These are phyloP conservation scores for Cryptops parisi DNA, from an alignment of 2,888 invertebrate species.

Conservation along the genomic window DNA sequence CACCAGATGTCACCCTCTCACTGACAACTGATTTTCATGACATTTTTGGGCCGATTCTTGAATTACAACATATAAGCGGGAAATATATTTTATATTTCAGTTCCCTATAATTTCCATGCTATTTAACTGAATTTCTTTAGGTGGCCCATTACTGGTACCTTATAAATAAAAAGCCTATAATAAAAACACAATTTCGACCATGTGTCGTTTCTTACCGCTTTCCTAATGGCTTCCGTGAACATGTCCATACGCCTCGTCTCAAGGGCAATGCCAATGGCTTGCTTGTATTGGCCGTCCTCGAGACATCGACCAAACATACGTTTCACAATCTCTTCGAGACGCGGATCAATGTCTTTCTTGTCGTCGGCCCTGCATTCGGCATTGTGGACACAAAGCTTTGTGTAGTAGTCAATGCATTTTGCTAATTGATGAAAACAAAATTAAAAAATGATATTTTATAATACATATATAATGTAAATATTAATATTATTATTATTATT, in stretches of 20 bases:
- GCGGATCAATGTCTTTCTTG: conserved; percentile 30
- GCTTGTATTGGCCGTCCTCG: conserved; percentile 84
- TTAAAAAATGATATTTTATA: not conserved
- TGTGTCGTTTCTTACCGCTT: conserved; percentile 40
- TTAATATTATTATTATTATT: too few species aligned
- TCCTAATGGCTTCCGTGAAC: conserved; percentile 79
- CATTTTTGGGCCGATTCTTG: too few species aligned
- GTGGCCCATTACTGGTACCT: too few species aligned
- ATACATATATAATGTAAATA: not conserved
- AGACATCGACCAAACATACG: conserved; percentile 94
- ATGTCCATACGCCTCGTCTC: conserved; percentile 97
- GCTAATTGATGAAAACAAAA: too few species aligned
- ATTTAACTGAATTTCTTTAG: too few species aligned
- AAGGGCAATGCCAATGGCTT: conserved; percentile 88
- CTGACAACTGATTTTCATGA: too few species aligned
- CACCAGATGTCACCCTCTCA: too few species aligned
- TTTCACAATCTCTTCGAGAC: conserved; percentile 82
- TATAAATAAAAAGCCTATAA: not conserved
- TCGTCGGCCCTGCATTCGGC: conserved; percentile 52
- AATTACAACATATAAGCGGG: too few species aligned
- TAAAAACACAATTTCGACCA: not conserved
- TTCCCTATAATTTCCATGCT: too few species aligned
- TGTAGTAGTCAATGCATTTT: conserved; percentile 95
- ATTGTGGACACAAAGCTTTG: conserved; percentile 56
- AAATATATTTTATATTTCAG: too few species aligned